Conservation (phyloP, 1,140 invertebrate genomes). For the Trachymyrmex cornetzi region DNA sequence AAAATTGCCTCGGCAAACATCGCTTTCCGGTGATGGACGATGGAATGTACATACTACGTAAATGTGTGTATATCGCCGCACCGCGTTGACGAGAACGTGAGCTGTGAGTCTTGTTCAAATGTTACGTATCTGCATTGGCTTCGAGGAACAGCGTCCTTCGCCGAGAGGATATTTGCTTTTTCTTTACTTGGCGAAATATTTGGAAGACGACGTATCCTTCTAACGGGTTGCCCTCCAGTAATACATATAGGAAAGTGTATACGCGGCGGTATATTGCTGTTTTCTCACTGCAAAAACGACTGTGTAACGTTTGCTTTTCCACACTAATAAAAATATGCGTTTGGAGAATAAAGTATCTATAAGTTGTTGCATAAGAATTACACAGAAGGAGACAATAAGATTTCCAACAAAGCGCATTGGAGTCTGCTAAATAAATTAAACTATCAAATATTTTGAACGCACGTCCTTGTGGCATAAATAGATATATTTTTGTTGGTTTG, state of each 20-base stretch:
- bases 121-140: slow-evolving; percentile 6
- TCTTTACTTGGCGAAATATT: neutral
- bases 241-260: too few species aligned
- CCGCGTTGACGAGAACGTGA: neutral
- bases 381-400: neutral
- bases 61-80: neutral
- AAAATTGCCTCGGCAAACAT: slow-evolving; percentile 29
- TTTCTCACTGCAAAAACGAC: neutral
- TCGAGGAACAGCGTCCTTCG: slow-evolving; percentile 19
- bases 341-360: neutral
- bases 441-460: neutral
- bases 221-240: neutral
- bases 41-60: slow-evolving; percentile 28
- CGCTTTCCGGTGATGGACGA: neutral
- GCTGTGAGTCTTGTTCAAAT: slow-evolving; percentile 35
- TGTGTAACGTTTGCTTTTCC: slow-evolving; percentile 29
- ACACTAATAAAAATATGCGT: neutral
- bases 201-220: neutral
- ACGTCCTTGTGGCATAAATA: too few species aligned
- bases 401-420: neutral
- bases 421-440: neutral
- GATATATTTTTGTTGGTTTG: too few species aligned
- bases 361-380: slow-evolving; percentile 1
- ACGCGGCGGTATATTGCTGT: neutral
- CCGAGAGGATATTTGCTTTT: slow-evolving; percentile 36